These are phyloP conservation scores for Cotesia vestalis DNA, from an alignment of 1,140 invertebrate genomes.

Conservation along the genomic window DNA sequence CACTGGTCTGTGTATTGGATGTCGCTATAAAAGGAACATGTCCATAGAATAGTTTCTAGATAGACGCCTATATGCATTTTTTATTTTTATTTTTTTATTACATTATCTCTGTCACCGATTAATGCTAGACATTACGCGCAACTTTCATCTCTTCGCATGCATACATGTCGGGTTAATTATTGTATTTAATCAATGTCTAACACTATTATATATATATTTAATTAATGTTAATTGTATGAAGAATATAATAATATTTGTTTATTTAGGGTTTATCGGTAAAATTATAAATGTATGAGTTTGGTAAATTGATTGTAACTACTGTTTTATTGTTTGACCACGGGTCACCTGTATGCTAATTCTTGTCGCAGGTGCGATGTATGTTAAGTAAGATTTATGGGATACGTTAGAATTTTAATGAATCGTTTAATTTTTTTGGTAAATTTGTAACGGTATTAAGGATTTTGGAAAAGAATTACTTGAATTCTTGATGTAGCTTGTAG, in stretches of 20 bases:
- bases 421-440: not conserved
- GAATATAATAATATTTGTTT: too few relatives aligned
- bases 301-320: not conserved
- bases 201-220: too few relatives aligned
- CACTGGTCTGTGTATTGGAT: conserved; percentile 46
- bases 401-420: not conserved
- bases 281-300: not conserved
- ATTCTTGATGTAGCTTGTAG: too few relatives aligned
- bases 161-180: too few relatives aligned
- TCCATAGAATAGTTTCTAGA: conserved; percentile 38
- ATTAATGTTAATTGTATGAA: too few relatives aligned
- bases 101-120: conserved; percentile 9
- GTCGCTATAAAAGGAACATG: conserved; percentile 32
- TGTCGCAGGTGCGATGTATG: not conserved
- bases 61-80: conserved; percentile 11
- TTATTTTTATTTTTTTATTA: conserved; percentile 18
- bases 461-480: too few relatives aligned
- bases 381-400: not conserved
- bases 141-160: too few relatives aligned
- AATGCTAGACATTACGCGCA: too few relatives aligned
- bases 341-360: not conserved
- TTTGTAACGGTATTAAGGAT: not conserved
- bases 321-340: not conserved
- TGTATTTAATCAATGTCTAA: too few relatives aligned
- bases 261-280: too few relatives aligned